Evolutionary conservation across 2,113 vertebrate species (phyloP).

Genomic region (Tautogolabrus adspersus): DNA sequence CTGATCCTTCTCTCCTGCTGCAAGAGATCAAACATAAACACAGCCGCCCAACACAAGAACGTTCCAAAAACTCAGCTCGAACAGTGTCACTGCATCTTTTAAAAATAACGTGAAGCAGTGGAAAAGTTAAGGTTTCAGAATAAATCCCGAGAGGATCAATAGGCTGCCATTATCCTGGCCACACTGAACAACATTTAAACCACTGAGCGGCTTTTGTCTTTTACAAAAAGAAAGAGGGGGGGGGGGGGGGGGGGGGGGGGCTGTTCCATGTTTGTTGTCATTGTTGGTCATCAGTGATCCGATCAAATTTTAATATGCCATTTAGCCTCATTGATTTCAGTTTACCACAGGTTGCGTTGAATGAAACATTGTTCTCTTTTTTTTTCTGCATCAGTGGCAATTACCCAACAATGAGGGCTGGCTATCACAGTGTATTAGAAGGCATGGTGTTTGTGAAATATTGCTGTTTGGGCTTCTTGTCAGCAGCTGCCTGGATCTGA

Average conservation of each 20-base stretch:
- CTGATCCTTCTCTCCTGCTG: conserved; percentile 57
- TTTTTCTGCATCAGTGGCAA: conserved; percentile 62
- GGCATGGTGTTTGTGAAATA: conserved; percentile 49
- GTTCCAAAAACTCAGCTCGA: conserved; percentile 17
- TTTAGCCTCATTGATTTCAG: conserved; percentile 80
- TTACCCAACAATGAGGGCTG: conserved; percentile 66
- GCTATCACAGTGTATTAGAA: conserved; percentile 52
- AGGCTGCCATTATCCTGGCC: conserved; percentile 56
- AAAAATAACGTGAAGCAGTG: conserved; percentile 31
- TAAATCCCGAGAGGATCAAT: conserved; percentile 58
- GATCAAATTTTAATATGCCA: conserved; percentile 74
- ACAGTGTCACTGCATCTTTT: conserved; percentile 26
- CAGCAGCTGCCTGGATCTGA: conserved; percentile 37
- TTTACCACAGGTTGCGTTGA: conserved; percentile 73
- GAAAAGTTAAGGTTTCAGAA: conserved; percentile 50
- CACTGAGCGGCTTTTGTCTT: conserved; percentile 62
- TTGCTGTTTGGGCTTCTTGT: conserved; percentile 30
- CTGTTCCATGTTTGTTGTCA: conserved; percentile 67
- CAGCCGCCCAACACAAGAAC: conserved; percentile 35
- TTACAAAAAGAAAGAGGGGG: conserved; percentile 11
- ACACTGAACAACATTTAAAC: conserved; percentile 57
- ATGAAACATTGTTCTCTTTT: conserved; percentile 70
- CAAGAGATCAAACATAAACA: conserved; percentile 58
- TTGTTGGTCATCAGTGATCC: conserved; percentile 71
- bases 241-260: neutral